A percentile compares a stretch with the other conserved stretches of the same genome.
phyloP scores from a whole-genome alignment of 1,140 invertebrate genomes.

The Limonius californicus region DNA sequence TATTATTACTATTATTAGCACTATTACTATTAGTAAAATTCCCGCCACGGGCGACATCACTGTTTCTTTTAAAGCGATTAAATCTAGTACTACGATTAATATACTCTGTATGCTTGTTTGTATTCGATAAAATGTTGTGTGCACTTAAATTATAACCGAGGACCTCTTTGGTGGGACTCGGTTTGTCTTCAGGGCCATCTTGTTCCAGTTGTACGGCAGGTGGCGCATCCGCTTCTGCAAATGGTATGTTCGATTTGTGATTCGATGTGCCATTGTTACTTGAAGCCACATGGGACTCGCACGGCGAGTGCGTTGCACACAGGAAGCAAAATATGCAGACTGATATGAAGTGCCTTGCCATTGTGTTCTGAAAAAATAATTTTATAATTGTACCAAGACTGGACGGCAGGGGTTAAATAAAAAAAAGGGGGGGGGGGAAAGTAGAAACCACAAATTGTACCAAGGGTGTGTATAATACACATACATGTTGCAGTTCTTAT shows the following conservation, averaged over 20 bases:
- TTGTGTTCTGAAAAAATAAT: not conserved
- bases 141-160: too few species aligned
- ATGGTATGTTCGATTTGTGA: constrained; percentile 3
- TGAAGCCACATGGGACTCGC: constrained; percentile 55
- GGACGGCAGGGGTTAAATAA: too few species aligned
- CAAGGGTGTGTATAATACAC: too few species aligned
- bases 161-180: not conserved
- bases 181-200: not conserved
- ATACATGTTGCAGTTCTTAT: too few species aligned
- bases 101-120: too few species aligned
- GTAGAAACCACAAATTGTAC: too few species aligned
- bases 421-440: too few species aligned
- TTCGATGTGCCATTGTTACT: not conserved
- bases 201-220: not conserved
- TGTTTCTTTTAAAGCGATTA: not conserved
- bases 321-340: constrained; percentile 75
- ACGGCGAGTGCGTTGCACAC: constrained; percentile 67
- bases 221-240: not conserved
- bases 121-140: too few species aligned
- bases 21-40: not conserved
- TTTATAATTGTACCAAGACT: too few species aligned
- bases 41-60: not conserved
- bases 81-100: not conserved
- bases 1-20: not conserved
- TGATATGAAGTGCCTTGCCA: constrained; percentile 42